A percentile compares a stretch with the other conserved stretches of the same genome.
These are phyloP conservation scores for Polypterus bichir DNA, from an alignment of 2,113 vertebrate species.

Conservation along the genomic window DNA sequence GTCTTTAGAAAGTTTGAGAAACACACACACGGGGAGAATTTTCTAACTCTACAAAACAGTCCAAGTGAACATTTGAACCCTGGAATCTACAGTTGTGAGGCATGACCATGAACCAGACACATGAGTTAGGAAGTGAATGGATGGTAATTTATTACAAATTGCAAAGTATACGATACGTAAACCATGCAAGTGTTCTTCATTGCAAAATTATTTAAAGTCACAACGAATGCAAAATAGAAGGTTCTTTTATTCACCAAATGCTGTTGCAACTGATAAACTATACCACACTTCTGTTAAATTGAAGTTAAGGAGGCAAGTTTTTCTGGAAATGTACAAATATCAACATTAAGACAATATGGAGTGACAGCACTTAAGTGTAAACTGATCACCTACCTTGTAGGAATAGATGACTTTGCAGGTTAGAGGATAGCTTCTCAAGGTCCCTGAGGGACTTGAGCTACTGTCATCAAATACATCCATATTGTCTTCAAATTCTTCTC, in stretches of 20 bases:
- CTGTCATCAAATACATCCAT: slow-evolving; percentile 96
- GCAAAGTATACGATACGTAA: too few relatives aligned
- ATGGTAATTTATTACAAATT: too few relatives aligned
- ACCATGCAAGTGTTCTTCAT: too few relatives aligned
- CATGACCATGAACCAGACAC: too few relatives aligned
- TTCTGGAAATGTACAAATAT: neutral
- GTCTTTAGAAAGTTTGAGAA: too few relatives aligned
- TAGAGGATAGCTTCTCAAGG: slow-evolving; percentile 89
- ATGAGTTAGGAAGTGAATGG: too few relatives aligned
- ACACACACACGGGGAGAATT: too few relatives aligned
- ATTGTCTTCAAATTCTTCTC: slow-evolving; percentile 90
- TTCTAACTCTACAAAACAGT: too few relatives aligned
- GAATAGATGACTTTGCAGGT: slow-evolving; percentile 97
- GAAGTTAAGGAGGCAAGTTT: neutral
- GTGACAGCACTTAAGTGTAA: fast-evolving
- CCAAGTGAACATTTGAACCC: too few relatives aligned
- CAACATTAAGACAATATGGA: fast-evolving
- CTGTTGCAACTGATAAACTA: neutral
- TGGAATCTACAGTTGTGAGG: too few relatives aligned
- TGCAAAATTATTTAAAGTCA: too few relatives aligned
- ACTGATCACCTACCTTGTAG: slow-evolving; percentile 67
- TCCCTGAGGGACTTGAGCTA: slow-evolving; percentile 91
- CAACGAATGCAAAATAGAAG: too few relatives aligned
- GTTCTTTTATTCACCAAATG: neutral
- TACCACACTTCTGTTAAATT: neutral